Conservation (phyloP, 2,113 vertebrate genomes). For the Apistogramma diplotaenia region DNA sequence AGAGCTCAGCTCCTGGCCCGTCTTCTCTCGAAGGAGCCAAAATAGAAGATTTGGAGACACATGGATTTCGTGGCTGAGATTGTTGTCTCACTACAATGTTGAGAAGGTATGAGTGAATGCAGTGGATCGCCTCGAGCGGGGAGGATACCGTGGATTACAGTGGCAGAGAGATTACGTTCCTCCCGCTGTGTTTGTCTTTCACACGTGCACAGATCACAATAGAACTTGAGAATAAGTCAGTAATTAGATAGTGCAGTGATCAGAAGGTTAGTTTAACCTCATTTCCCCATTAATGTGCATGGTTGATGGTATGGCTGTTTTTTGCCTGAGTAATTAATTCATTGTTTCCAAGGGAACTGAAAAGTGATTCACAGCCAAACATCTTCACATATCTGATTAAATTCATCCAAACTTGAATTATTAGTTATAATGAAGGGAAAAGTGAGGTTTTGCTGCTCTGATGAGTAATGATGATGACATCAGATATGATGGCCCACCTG, state of each 20-base stretch:
- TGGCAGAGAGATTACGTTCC: slow-evolving; percentile 3
- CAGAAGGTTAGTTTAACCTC: not conserved
- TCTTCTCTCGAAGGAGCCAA: slow-evolving; percentile 21
- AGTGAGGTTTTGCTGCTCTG: not conserved
- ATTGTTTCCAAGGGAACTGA: not conserved
- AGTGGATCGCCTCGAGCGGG: slow-evolving; percentile 27
- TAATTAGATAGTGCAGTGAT: not conserved
- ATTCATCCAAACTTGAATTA: not conserved
- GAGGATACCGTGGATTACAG: slow-evolving; percentile 34
- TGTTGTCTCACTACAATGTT: slow-evolving; percentile 31
- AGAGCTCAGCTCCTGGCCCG: slow-evolving; percentile 19
- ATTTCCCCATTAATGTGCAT: not conserved
- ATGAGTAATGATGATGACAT: not conserved
- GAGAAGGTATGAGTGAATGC: slow-evolving; percentile 13
- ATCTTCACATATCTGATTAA: not conserved
- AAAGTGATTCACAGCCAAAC: not conserved
- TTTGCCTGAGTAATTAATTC: not conserved
- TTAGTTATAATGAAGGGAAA: not conserved
- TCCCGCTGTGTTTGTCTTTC: not conserved
- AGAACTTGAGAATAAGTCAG: not conserved
- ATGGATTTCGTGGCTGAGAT: slow-evolving; percentile 42
- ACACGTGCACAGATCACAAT: not conserved
- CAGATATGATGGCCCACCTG: not conserved
- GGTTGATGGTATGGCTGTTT: not conserved
- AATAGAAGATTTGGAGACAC: slow-evolving; percentile 41